Evolutionary conservation across 2,797 vertebrate genomes (phyloP).

Genomic region (Platyrinchus mystaceus): DNA sequence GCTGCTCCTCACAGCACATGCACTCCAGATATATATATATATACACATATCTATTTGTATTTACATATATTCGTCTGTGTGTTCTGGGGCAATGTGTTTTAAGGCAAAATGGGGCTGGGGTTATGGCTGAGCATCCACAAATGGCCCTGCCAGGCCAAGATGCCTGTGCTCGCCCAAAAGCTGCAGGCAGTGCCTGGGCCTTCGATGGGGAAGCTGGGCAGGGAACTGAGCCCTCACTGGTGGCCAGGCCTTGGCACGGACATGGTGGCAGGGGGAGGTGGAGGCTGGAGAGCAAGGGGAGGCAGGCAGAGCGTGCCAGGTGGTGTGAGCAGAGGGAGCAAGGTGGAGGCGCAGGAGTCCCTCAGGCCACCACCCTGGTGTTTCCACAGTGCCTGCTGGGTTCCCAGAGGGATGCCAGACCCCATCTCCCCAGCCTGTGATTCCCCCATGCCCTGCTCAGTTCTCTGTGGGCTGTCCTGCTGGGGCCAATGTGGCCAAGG

Average conservation of each 20-base stretch:
- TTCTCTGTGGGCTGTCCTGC: not conserved
- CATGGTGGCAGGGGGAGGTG: accelerated
- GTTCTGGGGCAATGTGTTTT: not conserved
- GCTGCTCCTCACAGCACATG: not conserved
- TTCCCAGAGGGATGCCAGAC: not conserved
- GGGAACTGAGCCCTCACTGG: not conserved
- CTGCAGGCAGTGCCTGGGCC: not conserved
- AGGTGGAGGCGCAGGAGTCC: not conserved
- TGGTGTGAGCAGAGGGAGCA: not conserved
- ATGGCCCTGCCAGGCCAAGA: not conserved
- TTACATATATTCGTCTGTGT: not conserved
- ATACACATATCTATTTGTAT: not conserved
- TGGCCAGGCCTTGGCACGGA: not conserved
- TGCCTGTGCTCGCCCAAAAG: accelerated
- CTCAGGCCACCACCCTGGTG: not conserved
- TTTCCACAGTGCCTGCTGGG: not conserved
- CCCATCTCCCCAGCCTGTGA: accelerated
- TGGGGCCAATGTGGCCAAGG: not conserved
- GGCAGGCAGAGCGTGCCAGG: accelerated
- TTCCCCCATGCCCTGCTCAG: not conserved
- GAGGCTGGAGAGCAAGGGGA: accelerated
- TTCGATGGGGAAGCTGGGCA: not conserved
- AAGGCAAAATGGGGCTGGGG: not conserved
- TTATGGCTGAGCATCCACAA: accelerated
- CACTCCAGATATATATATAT: not conserved